Evolutionary conservation across 1,140 invertebrate genomes (phyloP).

Genomic region (Acromyrmex charruanus): DNA sequence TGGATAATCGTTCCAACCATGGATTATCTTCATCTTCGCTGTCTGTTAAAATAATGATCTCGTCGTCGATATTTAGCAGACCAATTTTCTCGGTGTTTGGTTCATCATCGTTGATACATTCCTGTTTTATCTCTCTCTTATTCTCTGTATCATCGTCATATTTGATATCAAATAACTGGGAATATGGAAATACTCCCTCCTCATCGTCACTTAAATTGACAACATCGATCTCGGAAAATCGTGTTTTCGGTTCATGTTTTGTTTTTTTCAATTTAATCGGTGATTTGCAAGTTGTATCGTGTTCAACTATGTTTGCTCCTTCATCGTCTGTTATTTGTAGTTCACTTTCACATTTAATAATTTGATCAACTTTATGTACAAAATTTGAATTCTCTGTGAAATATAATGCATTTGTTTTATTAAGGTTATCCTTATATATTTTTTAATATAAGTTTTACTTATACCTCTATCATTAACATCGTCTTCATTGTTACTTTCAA

Average conservation of each 20-base stretch:
- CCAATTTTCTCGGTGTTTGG: constrained; percentile 53
- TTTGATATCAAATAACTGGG: constrained; percentile 75
- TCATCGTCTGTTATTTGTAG: constrained; percentile 62
- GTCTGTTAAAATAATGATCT: constrained; percentile 73
- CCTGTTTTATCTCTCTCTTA: constrained; percentile 64
- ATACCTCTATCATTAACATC: background rate
- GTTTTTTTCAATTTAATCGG: constrained; percentile 66
- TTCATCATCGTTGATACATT: constrained; percentile 37
- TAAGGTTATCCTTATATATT: background rate
- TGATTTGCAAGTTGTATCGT: background rate
- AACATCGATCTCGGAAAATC: constrained; percentile 72
- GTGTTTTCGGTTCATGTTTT: constrained; percentile 48
- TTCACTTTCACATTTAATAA: constrained; percentile 48
- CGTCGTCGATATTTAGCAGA: constrained; percentile 63
- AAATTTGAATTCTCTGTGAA: background rate
- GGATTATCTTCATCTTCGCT: constrained; percentile 76
- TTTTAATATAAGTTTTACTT: background rate
- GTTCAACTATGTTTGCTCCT: background rate
- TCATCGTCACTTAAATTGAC: constrained; percentile 77
- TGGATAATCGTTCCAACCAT: constrained; percentile 67
- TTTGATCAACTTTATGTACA: background rate
- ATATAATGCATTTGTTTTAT: background rate
- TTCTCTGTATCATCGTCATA: constrained; percentile 20
- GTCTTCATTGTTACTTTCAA: background rate
- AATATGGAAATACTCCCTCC: constrained; percentile 74